Evolutionary conservation across 2,888 invertebrate species (phyloP), one percentile per base, ranked within the genome.

Genomic region (Nemoura dubitans): DNA sequence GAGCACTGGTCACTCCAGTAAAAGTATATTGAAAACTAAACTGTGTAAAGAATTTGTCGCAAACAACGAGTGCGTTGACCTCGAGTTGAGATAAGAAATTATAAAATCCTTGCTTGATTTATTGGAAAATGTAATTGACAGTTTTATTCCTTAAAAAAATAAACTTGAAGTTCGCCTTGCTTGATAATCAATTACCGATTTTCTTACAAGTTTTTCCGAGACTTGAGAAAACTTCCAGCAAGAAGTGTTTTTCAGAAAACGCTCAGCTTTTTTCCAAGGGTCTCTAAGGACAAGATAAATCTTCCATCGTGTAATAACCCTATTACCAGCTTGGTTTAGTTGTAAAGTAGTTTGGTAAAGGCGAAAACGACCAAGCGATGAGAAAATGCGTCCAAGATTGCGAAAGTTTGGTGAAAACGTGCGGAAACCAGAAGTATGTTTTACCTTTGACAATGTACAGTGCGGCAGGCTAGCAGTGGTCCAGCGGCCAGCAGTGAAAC

Each of bases 241-340:
- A 0, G 28, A 28, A 10, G 30, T 16, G 81, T 81, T 81, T 81
- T 30, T 21, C 21, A 28, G 30, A 30, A 81, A 81, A 28, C 30
- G 30, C 81, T 78, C 78, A 81, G 29, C n/a, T 81, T 81, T 80
- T 81, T 81, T 81, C 26, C 27, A 29, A 81, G 81, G 28, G 81
- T 81, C 81, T 81, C 81, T 81, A 30, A 29, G 81, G 81, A 81
- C 78, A 29, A 81, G 30, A 81, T 81, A 81, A 81, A 81, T 81
- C 81, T 28, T 81, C 30, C n/a, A 78, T 78, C 30, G n/a, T 30
- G 29, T 81, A 81, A 81, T 81, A 81, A 81, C 81, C 26, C 28
- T 29, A 81, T 81, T 81, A 81, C 29, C 14, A 59, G 6, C 16
- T 7, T 21, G 28, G 81, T 29, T 28, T 78, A 81, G 81, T 81